These are phyloP conservation scores for Paraescarpia echinospica DNA, from an alignment of 1,140 invertebrate genomes.

Conservation along the genomic window DNA sequence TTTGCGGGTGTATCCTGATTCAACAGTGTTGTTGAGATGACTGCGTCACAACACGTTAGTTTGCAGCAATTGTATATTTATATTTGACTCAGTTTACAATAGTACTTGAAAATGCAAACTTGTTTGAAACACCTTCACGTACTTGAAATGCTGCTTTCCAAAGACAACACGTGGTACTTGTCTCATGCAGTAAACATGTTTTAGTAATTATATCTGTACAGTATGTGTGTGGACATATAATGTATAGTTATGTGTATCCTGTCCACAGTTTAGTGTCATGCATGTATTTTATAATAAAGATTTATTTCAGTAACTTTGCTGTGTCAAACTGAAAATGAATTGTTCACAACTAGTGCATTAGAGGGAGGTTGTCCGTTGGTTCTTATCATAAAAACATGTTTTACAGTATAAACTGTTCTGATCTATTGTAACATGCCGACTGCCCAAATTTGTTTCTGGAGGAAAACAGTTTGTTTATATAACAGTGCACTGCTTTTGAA, in stretches of 20 bases:
- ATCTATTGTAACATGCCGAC: too few relatives aligned
- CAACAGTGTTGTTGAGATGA: too few relatives aligned
- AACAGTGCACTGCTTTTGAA: too few relatives aligned
- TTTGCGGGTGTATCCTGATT: too few relatives aligned
- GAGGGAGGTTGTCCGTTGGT: too few relatives aligned
- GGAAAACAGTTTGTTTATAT: too few relatives aligned
- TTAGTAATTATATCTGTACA: not conserved
- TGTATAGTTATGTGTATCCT: not conserved
- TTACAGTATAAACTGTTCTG: too few relatives aligned
- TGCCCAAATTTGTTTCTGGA: too few relatives aligned
- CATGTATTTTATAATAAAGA: constrained; percentile 16
- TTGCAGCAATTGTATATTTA: not conserved
- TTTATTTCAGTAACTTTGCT: not conserved
- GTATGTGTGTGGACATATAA: not conserved
- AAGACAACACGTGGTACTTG: too few relatives aligned
- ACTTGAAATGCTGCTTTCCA: not conserved
- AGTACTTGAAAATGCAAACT: not conserved
- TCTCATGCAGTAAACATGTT: not conserved
- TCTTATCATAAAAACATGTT: too few relatives aligned
- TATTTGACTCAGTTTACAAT: not conserved
- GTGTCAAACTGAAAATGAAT: not conserved
- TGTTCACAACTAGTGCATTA: too few relatives aligned
- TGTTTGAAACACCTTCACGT: not conserved
- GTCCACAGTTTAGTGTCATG: not conserved
- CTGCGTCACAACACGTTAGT: not conserved